A percentile compares a stretch with the other conserved stretches of the same genome.
Evolutionary conservation across 2,888 invertebrate genomes (phyloP).

Genomic region (Dasysyrphus albostriatus): DNA sequence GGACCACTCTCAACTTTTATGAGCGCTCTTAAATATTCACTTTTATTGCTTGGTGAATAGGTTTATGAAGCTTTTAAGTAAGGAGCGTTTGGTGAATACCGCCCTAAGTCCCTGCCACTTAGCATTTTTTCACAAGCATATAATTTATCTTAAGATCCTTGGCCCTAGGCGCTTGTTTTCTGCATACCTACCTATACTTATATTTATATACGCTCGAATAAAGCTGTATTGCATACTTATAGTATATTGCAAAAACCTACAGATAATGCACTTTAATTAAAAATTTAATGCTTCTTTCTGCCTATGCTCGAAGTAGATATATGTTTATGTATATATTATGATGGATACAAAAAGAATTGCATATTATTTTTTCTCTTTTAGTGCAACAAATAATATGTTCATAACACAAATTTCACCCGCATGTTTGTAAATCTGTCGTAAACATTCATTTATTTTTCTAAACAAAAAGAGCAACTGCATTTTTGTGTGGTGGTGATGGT

Average conservation of each 20-base stretch:
- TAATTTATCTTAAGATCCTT: too few species aligned
- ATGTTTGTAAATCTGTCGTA: slow-evolving; percentile 68
- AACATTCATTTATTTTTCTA: slow-evolving; percentile 68
- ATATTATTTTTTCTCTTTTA: background rate
- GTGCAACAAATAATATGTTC: slow-evolving; percentile 34
- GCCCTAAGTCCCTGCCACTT: too few species aligned
- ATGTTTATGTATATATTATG: background rate
- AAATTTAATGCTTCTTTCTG: background rate
- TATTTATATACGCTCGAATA: background rate
- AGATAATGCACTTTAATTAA: slow-evolving; percentile 12
- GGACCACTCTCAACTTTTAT: too few species aligned
- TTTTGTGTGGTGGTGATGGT: slow-evolving; percentile 6
- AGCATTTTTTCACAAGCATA: too few species aligned
- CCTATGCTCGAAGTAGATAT: background rate
- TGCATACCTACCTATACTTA: background rate
- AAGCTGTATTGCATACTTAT: background rate
- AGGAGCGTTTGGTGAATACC: too few species aligned
- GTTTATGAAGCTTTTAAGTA: too few species aligned
- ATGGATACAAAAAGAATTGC: background rate
- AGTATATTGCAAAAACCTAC: background rate
- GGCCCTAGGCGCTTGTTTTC: too few species aligned
- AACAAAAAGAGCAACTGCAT: slow-evolving; percentile 17
- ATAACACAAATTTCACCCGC: slow-evolving; percentile 26
- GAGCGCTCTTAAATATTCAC: too few species aligned
- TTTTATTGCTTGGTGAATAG: too few species aligned